These are phyloP conservation scores for Sclerodermus sp. DNA, from an alignment of 2,888 invertebrate genomes.

Conservation along the genomic window DNA sequence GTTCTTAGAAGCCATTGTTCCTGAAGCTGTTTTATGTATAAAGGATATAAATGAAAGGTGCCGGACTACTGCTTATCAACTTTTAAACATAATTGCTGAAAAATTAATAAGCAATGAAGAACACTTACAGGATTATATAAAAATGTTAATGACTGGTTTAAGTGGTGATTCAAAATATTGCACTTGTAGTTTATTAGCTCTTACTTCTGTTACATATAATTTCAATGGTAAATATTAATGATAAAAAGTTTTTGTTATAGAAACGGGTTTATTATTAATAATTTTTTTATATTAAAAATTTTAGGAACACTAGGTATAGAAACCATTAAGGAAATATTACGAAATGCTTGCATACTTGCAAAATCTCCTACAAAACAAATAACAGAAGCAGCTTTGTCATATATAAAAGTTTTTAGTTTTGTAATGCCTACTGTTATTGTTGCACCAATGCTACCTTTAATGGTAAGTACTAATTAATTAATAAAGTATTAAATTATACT, in stretches of 20 bases:
- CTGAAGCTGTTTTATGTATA: slow-evolving; percentile 83
- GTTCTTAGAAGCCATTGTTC: slow-evolving; percentile 71
- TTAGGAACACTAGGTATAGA: slow-evolving; percentile 64
- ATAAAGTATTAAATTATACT: too few species aligned
- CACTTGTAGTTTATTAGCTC: slow-evolving; percentile 74
- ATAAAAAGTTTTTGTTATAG: not conserved
- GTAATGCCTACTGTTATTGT: slow-evolving; percentile 68
- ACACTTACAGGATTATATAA: slow-evolving; percentile 69
- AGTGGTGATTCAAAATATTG: slow-evolving; percentile 65
- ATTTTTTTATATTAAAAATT: not conserved
- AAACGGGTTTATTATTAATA: not conserved
- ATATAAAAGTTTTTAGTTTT: slow-evolving; percentile 71
- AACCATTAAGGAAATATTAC: slow-evolving; percentile 65
- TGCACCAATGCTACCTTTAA: slow-evolving; percentile 66
- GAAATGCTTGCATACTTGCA: slow-evolving; percentile 65
- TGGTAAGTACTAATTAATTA: slow-evolving; percentile 58
- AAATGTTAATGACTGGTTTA: slow-evolving; percentile 75
- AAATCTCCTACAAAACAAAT: slow-evolving; percentile 70
- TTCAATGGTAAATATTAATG: slow-evolving; percentile 58
- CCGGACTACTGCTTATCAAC: slow-evolving; percentile 73
- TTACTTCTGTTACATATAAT: slow-evolving; percentile 74
- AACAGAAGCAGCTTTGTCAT: slow-evolving; percentile 70
- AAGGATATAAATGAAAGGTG: slow-evolving; percentile 83
- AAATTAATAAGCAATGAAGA: slow-evolving; percentile 63
- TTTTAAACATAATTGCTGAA: slow-evolving; percentile 74